phyloP scores from a whole-genome alignment of 2,888 invertebrate species.

The Meiosimyza decipiens region DNA sequence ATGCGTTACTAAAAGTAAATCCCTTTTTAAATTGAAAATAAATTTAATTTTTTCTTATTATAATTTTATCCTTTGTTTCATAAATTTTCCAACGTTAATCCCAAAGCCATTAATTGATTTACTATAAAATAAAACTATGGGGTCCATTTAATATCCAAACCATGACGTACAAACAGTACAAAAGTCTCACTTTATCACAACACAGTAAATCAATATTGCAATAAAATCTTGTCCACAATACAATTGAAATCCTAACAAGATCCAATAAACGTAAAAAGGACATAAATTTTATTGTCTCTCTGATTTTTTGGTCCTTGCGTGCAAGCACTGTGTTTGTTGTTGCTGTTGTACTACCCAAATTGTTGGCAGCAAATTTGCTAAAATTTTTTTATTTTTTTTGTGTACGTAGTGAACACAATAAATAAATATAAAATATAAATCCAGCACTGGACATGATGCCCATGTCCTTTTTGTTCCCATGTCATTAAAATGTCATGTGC shows the following conservation, averaged over 20 bases:
- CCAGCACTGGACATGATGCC: background rate
- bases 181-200: constrained; percentile 16
- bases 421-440: constrained; percentile 8
- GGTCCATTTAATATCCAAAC: no score
- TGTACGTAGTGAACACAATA: background rate
- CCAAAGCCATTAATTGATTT: constrained; percentile 1
- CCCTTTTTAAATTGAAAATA: no score
- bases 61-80: no score
- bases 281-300: constrained; percentile 27
- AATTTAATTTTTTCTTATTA: no score
- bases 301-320: constrained; percentile 3
- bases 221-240: constrained; percentile 25
- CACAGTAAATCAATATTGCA: constrained; percentile 29
- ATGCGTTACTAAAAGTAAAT: no score
- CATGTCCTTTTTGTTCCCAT: no score
- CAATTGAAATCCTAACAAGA: constrained; percentile 32
- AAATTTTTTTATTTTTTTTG: constrained; percentile 1
- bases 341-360: background rate
- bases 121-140: background rate
- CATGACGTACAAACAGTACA: no score
- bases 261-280: constrained; percentile 31
- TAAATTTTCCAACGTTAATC: background rate
- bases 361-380: constrained; percentile 20
- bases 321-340: background rate
- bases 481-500: no score